Evolutionary conservation across 1,140 invertebrate species (phyloP).

Genomic region (Neoseiulus cucumeris): DNA sequence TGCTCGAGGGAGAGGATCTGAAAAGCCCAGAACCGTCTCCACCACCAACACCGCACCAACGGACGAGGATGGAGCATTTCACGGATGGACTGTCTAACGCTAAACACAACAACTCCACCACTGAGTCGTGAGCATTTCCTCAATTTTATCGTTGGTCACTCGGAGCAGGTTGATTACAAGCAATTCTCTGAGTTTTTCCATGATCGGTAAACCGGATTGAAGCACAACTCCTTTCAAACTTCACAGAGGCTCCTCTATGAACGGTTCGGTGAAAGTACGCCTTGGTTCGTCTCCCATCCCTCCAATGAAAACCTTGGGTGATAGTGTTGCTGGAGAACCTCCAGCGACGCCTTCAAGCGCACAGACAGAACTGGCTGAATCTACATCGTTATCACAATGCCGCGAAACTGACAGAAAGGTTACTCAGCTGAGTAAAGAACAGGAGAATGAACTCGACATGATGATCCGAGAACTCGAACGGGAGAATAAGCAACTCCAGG

Average conservation of each 20-base stretch:
- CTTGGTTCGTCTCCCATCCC: neutral
- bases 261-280: neutral
- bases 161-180: no score
- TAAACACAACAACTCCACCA: slow-evolving; percentile 57
- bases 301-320: neutral
- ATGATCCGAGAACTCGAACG: slow-evolving; percentile 87
- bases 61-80: slow-evolving; percentile 75
- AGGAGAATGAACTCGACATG: slow-evolving; percentile 73
- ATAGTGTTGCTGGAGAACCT: slow-evolving; percentile 6
- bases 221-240: neutral
- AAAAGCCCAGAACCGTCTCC: slow-evolving; percentile 61
- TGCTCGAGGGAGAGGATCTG: slow-evolving; percentile 73
- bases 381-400: slow-evolving; percentile 25
- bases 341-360: neutral
- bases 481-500: slow-evolving; percentile 67
- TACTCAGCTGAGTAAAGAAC: slow-evolving; percentile 79
- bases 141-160: no score
- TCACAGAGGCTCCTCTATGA: neutral
- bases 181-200: no score
- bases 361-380: neutral
- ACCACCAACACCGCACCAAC: slow-evolving; percentile 49
- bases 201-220: no score
- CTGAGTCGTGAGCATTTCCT: slow-evolving; percentile 44
- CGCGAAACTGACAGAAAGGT: slow-evolving; percentile 65
- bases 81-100: slow-evolving; percentile 78